Percentiles rank a stretch among this genome's conserved stretches.
These are phyloP conservation scores for Heterocephalus glaber DNA, from an alignment of 2,113 vertebrate species.

Conservation along the genomic window DNA sequence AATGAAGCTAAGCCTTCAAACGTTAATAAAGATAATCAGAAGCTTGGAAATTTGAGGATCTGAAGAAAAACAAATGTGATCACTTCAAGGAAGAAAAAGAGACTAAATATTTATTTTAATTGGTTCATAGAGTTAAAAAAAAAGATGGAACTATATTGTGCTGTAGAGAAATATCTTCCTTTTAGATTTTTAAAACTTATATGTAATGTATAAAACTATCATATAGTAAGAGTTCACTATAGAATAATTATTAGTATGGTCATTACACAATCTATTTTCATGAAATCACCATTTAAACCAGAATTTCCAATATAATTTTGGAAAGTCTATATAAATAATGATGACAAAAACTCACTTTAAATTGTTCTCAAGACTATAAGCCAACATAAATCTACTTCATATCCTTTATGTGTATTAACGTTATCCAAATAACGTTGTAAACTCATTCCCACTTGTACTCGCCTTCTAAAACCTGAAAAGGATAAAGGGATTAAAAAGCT, in stretches of 20 bases:
- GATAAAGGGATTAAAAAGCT: not conserved
- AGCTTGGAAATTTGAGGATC: not conserved
- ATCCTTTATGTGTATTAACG: not conserved
- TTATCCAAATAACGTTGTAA: constrained; percentile 1
- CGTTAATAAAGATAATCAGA: not conserved
- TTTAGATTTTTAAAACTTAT: not conserved
- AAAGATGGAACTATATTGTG: accelerated
- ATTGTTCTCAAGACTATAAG: not conserved
- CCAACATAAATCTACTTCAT: not conserved
- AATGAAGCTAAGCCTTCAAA: not conserved
- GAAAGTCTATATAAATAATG: not conserved
- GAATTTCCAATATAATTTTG: constrained; percentile 25
- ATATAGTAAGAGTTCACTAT: not conserved
- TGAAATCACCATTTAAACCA: not conserved
- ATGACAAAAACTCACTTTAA: not conserved
- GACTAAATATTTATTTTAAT: not conserved
- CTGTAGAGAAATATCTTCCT: not conserved
- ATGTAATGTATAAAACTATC: not conserved
- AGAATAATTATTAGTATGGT: not conserved
- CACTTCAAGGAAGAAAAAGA: not conserved
- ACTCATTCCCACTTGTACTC: not conserved
- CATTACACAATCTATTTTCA: not conserved
- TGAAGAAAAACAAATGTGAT: not conserved
- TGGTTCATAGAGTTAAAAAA: not conserved
- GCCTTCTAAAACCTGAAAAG: not conserved